Evolutionary conservation across 1,140 invertebrate species (phyloP), one percentile per base, ranked within the genome.

Genomic region (Colletes gigas): DNA sequence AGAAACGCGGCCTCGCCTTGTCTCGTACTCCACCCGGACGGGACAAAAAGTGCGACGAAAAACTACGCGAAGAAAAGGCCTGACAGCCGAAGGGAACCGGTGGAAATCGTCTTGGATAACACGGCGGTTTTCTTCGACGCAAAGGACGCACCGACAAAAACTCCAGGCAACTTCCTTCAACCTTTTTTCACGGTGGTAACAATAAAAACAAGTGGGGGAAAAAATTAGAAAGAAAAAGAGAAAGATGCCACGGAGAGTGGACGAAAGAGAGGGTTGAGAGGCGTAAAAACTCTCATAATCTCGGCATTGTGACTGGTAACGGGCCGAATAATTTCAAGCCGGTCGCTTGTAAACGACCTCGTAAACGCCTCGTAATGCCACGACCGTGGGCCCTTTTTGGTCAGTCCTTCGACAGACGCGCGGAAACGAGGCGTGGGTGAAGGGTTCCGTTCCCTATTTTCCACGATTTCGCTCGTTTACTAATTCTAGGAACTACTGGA

Each of bases 1-100:
- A 84, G 88, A 90, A 90, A 90, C 88, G 88, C 81, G 66, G 72
- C 63, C 44, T 88, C 86, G 87, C 85, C 81, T 88, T 83, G 88
- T 41, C 19, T 59, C 39, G 44, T 0, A 1, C 14, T 9, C 30
- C 19, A 63, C n/a, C 21, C 44, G 44, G 71, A 4, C 21, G 12
- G 66, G 52, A 59, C 55, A 86, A 86, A 86, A 84, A 79, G 12
- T 9, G 39, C 4, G 1, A 1, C 78, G 69, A 87, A 84, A 78
- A 87, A 84, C 52, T 10, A 6, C 4, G 14, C 21, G 78, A 74
- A 73, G 78, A 80, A 80, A 80, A 75, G 77, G 21, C 4, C 47
- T 12, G 67, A 19, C 66, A 17, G n/a, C 14, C 62, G 44, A 67
- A 44, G 44, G 14, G 21, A 62, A 60, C 73, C 68, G 77, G 52